These are phyloP conservation scores for Rhinopithecus roxellana DNA, from an alignment of 2,113 vertebrate species.

Conservation along the genomic window DNA sequence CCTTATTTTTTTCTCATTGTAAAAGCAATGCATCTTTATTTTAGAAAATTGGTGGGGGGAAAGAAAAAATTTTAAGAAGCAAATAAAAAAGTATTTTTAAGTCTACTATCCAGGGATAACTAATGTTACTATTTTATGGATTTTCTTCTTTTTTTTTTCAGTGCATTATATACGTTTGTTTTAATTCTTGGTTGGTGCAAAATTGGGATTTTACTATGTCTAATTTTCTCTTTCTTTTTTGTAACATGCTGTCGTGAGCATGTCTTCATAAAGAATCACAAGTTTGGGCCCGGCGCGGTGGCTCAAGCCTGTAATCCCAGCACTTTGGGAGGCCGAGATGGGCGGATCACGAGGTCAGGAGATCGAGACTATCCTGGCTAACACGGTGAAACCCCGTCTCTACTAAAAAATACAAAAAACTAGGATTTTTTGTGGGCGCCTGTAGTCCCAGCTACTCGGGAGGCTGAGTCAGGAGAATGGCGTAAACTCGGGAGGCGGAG, in stretches of 20 bases:
- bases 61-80: background rate
- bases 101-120: background rate
- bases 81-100: background rate
- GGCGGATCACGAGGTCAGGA: too few relatives aligned
- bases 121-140: background rate
- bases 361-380: too few relatives aligned
- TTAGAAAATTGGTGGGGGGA: background rate
- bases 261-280: background rate
- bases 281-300: background rate
- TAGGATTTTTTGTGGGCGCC: too few relatives aligned
- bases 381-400: too few relatives aligned
- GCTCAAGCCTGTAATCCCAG: too few relatives aligned
- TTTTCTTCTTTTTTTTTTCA: background rate
- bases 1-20: background rate
- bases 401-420: too few relatives aligned
- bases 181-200: background rate
- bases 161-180: background rate
- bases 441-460: too few relatives aligned
- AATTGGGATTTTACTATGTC: background rate
- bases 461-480: too few relatives aligned
- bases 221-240: background rate
- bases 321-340: too few relatives aligned
- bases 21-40: background rate
- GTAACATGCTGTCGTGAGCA: background rate
- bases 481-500: too few relatives aligned